Evolutionary conservation across 2,888 invertebrate species (phyloP).

Genomic region (Syrista parreyssii): DNA sequence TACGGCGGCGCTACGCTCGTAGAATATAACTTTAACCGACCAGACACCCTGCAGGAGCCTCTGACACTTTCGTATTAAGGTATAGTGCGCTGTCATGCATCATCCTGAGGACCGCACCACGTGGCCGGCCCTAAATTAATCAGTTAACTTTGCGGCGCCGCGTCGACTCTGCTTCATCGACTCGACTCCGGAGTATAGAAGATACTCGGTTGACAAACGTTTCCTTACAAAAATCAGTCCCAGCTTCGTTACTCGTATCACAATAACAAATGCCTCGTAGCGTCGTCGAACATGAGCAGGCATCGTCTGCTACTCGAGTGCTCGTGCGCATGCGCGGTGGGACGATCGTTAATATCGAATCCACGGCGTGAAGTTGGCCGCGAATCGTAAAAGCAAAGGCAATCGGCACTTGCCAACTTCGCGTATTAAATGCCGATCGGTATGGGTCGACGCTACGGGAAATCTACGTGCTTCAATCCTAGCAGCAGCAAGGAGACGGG

Average conservation of each 20-base stretch:
- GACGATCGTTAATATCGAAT: background rate
- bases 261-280: background rate
- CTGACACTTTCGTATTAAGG: slow-evolving; percentile 18
- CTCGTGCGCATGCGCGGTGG: background rate
- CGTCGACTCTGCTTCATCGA: background rate
- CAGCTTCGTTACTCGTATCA: background rate
- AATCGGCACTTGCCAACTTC: background rate
- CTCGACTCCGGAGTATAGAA: too few species aligned
- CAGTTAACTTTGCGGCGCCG: slow-evolving; percentile 2
- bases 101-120: slow-evolving; percentile 34
- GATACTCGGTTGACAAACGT: too few species aligned
- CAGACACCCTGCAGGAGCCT: slow-evolving; percentile 12
- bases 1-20: background rate
- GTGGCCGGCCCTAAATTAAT: slow-evolving; percentile 40
- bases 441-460: background rate
- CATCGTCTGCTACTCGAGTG: background rate
- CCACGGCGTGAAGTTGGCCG: background rate
- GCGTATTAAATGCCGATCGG: background rate
- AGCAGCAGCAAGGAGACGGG: background rate
- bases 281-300: background rate
- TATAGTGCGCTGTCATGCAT: slow-evolving; percentile 31
- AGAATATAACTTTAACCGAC: background rate
- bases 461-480: background rate
- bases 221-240: background rate
- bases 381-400: background rate